Conservation (phyloP, 2,888 invertebrate genomes). For the Therioaphis trifolii region DNA sequence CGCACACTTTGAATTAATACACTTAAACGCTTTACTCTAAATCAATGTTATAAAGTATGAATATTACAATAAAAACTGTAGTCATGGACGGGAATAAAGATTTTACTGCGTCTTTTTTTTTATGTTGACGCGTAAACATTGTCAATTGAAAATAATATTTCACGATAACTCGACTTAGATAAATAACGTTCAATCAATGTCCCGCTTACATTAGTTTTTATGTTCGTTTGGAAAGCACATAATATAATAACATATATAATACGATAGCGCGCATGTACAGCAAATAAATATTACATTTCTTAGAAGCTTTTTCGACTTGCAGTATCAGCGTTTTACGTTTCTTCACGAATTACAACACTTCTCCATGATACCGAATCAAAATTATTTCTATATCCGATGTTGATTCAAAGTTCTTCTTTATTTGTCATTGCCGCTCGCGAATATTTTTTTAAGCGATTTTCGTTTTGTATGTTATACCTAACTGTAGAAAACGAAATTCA, state of each 20-base stretch:
- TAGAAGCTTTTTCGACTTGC: neutral
- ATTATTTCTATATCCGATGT: too few relatives aligned
- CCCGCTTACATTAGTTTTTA: neutral
- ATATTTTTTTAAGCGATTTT: too few relatives aligned
- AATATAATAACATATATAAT: too few relatives aligned
- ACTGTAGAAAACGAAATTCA: too few relatives aligned
- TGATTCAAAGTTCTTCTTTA: too few relatives aligned
- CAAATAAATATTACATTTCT: neutral
- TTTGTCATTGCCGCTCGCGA: too few relatives aligned
- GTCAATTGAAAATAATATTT: constrained; percentile 43
- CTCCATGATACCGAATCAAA: too few relatives aligned
- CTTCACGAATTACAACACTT: too few relatives aligned
- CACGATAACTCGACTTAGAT: neutral
- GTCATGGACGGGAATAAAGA: constrained; percentile 22
- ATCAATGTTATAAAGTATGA: neutral
- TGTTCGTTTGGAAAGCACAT: neutral
- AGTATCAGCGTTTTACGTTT: neutral
- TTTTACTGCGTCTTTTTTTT: constrained; percentile 23
- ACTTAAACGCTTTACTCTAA: neutral
- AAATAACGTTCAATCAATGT: constrained; percentile 28
- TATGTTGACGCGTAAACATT: neutral
- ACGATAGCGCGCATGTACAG: neutral
- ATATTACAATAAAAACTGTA: neutral
- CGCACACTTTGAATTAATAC: constrained; percentile 2
- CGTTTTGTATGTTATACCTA: too few relatives aligned